Evolutionary conservation across 2,113 vertebrate genomes (phyloP).

Genomic region (Elephas maximus): DNA sequence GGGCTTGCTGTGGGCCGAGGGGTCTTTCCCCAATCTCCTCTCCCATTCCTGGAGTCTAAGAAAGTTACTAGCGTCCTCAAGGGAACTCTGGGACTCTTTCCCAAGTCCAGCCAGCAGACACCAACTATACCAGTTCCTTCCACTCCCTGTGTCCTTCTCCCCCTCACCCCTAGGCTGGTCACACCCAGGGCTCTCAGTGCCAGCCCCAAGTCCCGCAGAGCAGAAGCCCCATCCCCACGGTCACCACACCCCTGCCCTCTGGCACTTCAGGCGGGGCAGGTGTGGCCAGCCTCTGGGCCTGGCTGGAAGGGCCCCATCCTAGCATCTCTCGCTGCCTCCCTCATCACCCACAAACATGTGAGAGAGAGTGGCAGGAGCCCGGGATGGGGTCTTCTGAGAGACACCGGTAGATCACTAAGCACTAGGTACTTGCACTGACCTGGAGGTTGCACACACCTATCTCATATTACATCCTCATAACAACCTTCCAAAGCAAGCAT

Average conservation of each 20-base stretch:
- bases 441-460: neutral
- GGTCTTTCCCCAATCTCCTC: neutral
- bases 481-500: neutral
- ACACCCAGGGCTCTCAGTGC: neutral
- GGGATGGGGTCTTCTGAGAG: neutral
- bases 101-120: neutral
- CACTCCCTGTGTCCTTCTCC: neutral
- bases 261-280: neutral
- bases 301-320: conserved; percentile 12
- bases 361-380: neutral
- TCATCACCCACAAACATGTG: rapidly evolving
- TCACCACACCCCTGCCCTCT: neutral
- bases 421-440: neutral
- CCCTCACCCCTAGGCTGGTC: neutral
- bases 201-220: neutral
- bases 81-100: conserved; percentile 15
- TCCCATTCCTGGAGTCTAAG: neutral
- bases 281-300: neutral
- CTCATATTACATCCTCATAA: neutral
- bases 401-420: neutral
- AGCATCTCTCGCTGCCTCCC: neutral
- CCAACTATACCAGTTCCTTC: neutral
- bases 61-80: neutral
- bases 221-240: neutral
- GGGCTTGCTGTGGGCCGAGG: neutral